Evolutionary conservation across 2,113 vertebrate species (phyloP).

Genomic region (Sterrhoptilus dennistouni): DNA sequence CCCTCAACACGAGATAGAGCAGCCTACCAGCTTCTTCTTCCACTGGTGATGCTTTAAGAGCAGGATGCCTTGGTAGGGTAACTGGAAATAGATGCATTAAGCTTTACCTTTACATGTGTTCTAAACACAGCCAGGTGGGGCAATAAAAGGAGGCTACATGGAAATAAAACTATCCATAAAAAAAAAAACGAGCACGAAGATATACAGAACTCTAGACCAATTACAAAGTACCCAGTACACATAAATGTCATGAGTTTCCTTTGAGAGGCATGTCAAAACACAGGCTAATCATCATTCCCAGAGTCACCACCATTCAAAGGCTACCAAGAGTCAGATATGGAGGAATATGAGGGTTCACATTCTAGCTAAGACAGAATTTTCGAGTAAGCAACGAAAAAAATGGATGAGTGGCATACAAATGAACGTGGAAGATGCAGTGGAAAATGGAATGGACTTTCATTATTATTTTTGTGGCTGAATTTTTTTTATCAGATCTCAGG

Average conservation of each 20-base stretch:
- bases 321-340: background rate
- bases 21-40: conserved; percentile 33
- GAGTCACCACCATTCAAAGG: background rate
- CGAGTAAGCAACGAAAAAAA: conserved; percentile 53
- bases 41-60: conserved; percentile 21
- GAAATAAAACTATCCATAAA: background rate
- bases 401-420: conserved; percentile 16
- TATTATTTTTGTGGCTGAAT: background rate
- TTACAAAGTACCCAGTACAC: background rate
- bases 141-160: background rate
- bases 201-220: background rate
- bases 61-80: background rate
- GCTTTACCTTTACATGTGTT: background rate
- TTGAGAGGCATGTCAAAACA: background rate
- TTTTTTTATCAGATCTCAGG: background rate
- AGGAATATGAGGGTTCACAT: background rate
- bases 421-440: background rate
- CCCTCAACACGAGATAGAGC: background rate
- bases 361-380: background rate
- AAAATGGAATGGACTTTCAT: conserved; percentile 32
- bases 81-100: conserved; percentile 9
- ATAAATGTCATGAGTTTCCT: background rate
- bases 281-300: background rate
- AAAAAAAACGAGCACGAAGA: background rate
- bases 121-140: background rate